Percentiles rank a stretch among this genome's conserved stretches.
These are phyloP conservation scores for Drosophila prolongata DNA, from an alignment of 2,888 invertebrate genomes.

Conservation along the genomic window DNA sequence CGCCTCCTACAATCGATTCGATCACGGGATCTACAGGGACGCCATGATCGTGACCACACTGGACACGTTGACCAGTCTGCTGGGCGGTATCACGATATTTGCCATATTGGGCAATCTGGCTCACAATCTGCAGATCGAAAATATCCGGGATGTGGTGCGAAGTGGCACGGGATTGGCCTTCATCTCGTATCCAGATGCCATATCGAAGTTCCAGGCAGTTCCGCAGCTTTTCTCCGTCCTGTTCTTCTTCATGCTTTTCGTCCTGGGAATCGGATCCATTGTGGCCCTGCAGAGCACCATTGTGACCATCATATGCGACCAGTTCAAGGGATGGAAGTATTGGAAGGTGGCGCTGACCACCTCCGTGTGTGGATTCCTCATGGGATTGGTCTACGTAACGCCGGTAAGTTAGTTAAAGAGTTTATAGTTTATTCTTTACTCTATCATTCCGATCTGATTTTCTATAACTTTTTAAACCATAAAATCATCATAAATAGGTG, in stretches of 20 bases:
- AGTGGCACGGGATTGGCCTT: conserved; percentile 92
- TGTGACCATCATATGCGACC: conserved; percentile 89
- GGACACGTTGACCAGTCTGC: conserved; percentile 92
- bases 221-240: conserved; percentile 91
- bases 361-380: conserved; percentile 86
- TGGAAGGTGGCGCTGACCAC: conserved; percentile 87
- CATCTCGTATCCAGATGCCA: conserved; percentile 93
- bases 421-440: no score
- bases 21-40: conserved; percentile 90
- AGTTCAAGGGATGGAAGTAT: conserved; percentile 87
- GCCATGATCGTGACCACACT: conserved; percentile 92
- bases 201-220: conserved; percentile 89
- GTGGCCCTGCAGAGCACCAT: conserved; percentile 89
- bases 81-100: conserved; percentile 93
- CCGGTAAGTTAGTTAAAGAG: conserved; percentile 85
- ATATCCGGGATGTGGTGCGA: conserved; percentile 88
- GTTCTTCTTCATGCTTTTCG: conserved; percentile 93
- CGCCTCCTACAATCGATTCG: conserved; percentile 90
- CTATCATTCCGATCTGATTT: no score
- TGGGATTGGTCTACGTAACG: conserved; percentile 90
- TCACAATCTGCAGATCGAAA: conserved; percentile 86
- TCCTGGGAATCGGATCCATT: conserved; percentile 91
- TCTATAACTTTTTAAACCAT: no score
- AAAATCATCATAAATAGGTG: no score
- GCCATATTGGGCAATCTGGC: conserved; percentile 93